Conservation (phyloP, 2,113 vertebrate genomes). For the Theristicus caerulescens region DNA sequence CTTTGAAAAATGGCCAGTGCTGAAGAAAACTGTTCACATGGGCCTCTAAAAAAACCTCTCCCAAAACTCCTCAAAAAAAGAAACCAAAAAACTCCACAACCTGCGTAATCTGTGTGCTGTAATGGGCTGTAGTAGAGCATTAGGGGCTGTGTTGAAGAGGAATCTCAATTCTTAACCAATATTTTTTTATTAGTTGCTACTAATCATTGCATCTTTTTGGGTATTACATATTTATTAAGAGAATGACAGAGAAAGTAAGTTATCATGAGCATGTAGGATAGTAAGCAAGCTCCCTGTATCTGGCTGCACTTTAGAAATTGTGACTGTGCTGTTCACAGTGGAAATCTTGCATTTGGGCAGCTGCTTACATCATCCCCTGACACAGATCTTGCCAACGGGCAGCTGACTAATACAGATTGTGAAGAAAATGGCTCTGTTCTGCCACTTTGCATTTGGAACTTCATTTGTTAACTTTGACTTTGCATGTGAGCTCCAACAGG, state of each 20-base stretch:
- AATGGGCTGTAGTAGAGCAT: neutral
- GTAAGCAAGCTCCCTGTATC: neutral
- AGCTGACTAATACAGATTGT: neutral
- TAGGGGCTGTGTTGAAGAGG: neutral
- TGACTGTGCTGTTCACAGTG: neutral
- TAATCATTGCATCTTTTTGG: neutral
- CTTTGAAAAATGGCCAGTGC: neutral
- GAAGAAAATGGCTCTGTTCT: neutral
- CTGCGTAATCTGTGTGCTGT: neutral
- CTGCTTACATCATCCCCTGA: neutral
- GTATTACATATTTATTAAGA: neutral
- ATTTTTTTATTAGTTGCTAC: neutral
- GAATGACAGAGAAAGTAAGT: neutral
- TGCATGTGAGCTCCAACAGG: neutral
- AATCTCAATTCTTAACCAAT: neutral
- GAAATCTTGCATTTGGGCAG: neutral
- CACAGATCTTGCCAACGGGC: neutral
- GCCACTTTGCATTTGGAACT: neutral
- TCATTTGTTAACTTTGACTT: neutral
- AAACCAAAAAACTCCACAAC: neutral
- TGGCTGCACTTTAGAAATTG: neutral
- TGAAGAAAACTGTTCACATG: neutral
- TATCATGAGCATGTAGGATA: neutral
- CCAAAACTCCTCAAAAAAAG: neutral
- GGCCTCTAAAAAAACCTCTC: neutral